Conservation (phyloP, 1,140 invertebrate genomes). For the Bombus vancouverensis region DNA sequence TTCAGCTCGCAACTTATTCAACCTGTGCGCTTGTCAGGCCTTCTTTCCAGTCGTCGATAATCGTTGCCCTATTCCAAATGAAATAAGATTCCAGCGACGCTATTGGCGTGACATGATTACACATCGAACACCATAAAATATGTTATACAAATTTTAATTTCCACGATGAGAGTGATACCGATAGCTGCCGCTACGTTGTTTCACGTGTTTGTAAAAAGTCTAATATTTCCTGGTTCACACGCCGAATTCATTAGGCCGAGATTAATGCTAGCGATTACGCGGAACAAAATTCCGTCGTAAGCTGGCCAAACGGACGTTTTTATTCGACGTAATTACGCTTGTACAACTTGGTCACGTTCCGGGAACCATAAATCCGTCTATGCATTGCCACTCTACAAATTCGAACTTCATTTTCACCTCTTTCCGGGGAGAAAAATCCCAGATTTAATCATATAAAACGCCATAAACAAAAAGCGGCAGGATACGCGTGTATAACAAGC, state of each 20-base stretch:
- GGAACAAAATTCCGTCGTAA: not conserved
- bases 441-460: conserved; percentile 56
- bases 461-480: conserved; percentile 8
- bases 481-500: conserved; percentile 35
- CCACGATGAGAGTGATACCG: not conserved
- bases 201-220: not conserved
- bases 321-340: conserved; percentile 53
- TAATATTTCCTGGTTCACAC: not conserved
- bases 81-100: not conserved
- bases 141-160: not conserved
- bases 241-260: not conserved
- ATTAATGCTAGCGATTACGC: conserved; percentile 27
- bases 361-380: conserved; percentile 48
- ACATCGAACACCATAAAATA: not conserved
- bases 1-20: conserved; percentile 20
- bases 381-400: conserved; percentile 17
- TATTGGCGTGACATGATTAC: not conserved
- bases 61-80: not conserved
- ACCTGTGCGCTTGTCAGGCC: not conserved
- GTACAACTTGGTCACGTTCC: conserved; percentile 6
- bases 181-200: not conserved
- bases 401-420: conserved; percentile 43
- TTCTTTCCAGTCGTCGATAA: conserved; percentile 27
- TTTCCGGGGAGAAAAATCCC: conserved; percentile 3
- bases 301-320: not conserved